Conservation (phyloP, 2,888 invertebrate species). For the Zygogramma bicolorata region DNA sequence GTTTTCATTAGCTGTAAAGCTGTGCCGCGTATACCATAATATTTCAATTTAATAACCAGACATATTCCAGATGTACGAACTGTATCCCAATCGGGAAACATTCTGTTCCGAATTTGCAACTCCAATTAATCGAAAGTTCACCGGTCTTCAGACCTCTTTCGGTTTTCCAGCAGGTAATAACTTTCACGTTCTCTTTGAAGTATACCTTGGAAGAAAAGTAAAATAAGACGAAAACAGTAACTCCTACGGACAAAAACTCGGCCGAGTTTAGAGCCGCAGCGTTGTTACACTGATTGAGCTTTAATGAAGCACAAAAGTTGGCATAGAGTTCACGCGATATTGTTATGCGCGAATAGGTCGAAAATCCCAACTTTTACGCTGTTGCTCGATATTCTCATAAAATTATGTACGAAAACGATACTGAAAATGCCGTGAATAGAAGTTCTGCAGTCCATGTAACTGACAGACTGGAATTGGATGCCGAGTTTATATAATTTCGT, state of each 20-base stretch:
- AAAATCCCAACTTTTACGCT: not conserved
- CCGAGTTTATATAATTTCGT: too few relatives aligned
- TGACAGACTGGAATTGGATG: not conserved
- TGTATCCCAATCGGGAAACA: not conserved
- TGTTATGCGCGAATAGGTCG: not conserved
- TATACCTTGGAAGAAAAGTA: constrained; percentile 29
- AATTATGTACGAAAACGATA: not conserved
- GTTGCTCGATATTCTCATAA: not conserved
- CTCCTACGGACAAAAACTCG: constrained; percentile 6
- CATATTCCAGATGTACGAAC: too few relatives aligned
- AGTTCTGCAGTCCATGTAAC: not conserved
- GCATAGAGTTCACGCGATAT: constrained; percentile 8
- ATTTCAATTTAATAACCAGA: too few relatives aligned
- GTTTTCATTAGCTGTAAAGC: too few relatives aligned
- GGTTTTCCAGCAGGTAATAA: constrained; percentile 28
- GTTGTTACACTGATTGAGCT: constrained; percentile 27
- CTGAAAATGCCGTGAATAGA: not conserved
- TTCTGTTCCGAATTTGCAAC: not conserved
- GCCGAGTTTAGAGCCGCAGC: not conserved
- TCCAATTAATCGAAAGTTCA: constrained; percentile 23
- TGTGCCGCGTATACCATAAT: too few relatives aligned
- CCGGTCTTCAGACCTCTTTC: constrained; percentile 2
- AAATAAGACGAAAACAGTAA: constrained; percentile 29
- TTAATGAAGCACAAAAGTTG: constrained; percentile 34
- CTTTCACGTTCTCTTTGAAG: constrained; percentile 39